Percentiles rank a stretch among this genome's conserved stretches.
These are phyloP conservation scores for Therioaphis trifolii DNA, from an alignment of 2,888 invertebrate species.

Conservation along the genomic window DNA sequence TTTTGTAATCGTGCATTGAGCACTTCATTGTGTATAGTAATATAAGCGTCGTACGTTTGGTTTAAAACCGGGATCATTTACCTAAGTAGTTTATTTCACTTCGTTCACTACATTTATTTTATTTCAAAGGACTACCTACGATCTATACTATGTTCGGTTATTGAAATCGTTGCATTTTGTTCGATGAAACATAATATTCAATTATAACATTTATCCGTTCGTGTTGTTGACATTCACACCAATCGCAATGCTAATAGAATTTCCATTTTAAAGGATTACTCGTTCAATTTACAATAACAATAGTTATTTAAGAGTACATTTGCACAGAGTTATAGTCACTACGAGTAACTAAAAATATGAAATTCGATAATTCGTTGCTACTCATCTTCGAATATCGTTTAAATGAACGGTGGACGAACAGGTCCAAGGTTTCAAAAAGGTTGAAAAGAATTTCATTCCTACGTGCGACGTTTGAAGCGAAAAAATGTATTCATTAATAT, in stretches of 20 bases:
- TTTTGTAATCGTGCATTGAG: too few species aligned
- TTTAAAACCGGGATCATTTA: too few species aligned
- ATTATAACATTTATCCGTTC: not conserved
- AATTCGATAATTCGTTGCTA: not conserved
- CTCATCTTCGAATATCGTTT: not conserved
- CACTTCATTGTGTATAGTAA: too few species aligned
- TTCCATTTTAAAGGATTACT: not conserved
- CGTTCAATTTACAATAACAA: not conserved
- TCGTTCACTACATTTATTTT: not conserved
- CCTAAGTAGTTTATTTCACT: not conserved
- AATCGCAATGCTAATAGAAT: not conserved
- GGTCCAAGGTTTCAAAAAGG: too few species aligned
- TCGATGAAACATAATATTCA: too few species aligned
- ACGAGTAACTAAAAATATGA: not conserved
- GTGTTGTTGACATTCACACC: not conserved
- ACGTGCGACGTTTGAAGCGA: too few species aligned
- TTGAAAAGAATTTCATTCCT: too few species aligned
- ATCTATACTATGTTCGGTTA: not conserved
- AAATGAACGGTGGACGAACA: too few species aligned
- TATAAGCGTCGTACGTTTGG: too few species aligned
- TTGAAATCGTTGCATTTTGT: not conserved
- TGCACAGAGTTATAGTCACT: too few species aligned
- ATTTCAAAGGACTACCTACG: not conserved
- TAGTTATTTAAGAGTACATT: too few species aligned
- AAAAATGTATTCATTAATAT: too few species aligned